Evolutionary conservation across 2,888 invertebrate genomes (phyloP), one percentile per base, ranked within the genome.

Genomic region (Scelioninae gen. 1): DNA sequence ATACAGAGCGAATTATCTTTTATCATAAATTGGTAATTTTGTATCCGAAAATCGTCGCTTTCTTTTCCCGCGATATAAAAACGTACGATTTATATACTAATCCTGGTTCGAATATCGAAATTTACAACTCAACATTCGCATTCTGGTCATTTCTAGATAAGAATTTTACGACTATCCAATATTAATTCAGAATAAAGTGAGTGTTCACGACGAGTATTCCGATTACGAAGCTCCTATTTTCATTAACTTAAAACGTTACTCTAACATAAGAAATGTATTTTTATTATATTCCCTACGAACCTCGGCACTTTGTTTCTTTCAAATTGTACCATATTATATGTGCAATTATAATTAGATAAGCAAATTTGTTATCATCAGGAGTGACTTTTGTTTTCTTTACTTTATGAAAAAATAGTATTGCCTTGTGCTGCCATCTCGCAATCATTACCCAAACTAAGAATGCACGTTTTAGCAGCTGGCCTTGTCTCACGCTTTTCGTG

Each of bases 371-470:
- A 23, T 23, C 23, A 23, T 23, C 1, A 23, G 23, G 4, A 23
- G 23, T 23, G 23, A 23, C 23, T 23, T 23, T 23, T 23, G 23
- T 23, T 23, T 23, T 23, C 23, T 23, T 23, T 23, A 23, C 23
- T 23, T 23, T 23, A 1, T 23, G 23, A 58, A 32, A 81, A 82
- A 76, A n/a, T n/a, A 72, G 66, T 23, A 62, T 86, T 82, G 85
- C 58, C 79, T 77, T 74, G 84, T 86, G 86, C 87, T 86, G 87
- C 86, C 86, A 86, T 77, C 85, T 84, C 68, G 76, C 6, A 83
- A 74, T 9, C 51, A 58, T 80, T 72, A 60, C 55, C n/a, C 47
- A 53, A 85, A 85, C 74, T 51, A 68, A 76, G 45, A 58, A 32
- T 65, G 32, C 43, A 65, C 51, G 49, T 32, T 72, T 53, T 38